Evolutionary conservation across 2,113 vertebrate genomes (phyloP).

Genomic region (Ophiodon elongatus): DNA sequence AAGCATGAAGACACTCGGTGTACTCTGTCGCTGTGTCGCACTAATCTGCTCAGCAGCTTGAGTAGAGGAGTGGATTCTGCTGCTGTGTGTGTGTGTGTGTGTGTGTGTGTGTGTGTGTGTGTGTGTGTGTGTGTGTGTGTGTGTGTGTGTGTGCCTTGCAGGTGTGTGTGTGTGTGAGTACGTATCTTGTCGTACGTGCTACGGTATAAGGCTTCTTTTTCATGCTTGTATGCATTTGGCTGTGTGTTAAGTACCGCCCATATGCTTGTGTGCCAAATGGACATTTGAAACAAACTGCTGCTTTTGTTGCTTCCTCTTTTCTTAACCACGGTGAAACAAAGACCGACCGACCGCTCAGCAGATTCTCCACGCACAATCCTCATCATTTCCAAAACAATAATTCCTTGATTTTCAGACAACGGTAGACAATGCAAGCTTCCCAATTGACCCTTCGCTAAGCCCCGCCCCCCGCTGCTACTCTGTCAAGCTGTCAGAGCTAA

Average conservation of each 20-base stretch:
- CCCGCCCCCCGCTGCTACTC: too few species aligned
- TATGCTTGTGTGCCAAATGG: background rate
- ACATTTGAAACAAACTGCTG: background rate
- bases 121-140: constrained; percentile 17
- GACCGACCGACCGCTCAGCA: background rate
- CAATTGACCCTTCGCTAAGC: background rate
- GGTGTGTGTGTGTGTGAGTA: background rate
- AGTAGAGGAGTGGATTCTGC: constrained; percentile 24
- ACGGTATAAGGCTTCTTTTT: background rate
- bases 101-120: background rate
- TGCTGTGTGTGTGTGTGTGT: constrained; percentile 12
- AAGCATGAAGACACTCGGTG: constrained; percentile 21
- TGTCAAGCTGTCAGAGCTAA: too few species aligned
- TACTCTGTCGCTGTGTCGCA: constrained; percentile 37
- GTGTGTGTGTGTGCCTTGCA: background rate
- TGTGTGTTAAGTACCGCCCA: background rate
- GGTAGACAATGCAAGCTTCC: background rate
- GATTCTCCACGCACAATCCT: background rate
- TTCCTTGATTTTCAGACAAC: background rate
- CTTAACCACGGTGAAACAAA: background rate
- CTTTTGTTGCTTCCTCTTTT: background rate
- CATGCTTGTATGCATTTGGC: background rate
- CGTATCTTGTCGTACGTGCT: background rate
- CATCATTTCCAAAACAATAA: background rate
- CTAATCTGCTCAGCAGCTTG: constrained; percentile 48